Conservation (phyloP, 2,113 vertebrate species). For the Rhagologus leucostigma region DNA sequence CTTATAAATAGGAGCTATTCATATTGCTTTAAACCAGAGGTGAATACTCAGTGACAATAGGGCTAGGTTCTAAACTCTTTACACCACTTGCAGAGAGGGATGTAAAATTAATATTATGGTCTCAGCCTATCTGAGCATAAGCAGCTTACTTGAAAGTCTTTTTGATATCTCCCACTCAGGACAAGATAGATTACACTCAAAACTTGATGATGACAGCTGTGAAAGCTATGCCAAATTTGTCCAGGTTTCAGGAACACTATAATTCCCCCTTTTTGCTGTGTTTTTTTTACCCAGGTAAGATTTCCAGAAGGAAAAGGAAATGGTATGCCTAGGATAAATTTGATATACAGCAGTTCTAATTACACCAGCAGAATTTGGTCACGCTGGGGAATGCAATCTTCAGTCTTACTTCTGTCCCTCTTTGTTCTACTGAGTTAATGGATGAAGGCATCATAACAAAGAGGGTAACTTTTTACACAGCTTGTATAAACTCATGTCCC, state of each 20-base stretch:
- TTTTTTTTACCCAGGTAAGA: neutral
- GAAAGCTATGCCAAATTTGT: neutral
- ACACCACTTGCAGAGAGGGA: neutral
- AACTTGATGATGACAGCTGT: neutral
- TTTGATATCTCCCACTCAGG: neutral
- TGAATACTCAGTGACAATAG: neutral
- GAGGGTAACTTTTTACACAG: neutral
- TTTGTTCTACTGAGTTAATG: neutral
- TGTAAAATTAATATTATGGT: neutral
- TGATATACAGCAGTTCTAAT: neutral
- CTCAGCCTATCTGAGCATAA: neutral
- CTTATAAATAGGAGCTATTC: neutral
- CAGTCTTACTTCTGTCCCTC: neutral
- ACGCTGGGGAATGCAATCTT: neutral
- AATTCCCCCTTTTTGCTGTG: accelerated
- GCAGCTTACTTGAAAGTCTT: neutral
- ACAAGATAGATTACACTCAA: neutral
- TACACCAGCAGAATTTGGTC: neutral
- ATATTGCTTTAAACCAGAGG: neutral
- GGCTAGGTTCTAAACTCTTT: neutral
- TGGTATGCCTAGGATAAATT: neutral
- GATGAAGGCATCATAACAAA: neutral
- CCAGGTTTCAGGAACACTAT: neutral
- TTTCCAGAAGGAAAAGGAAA: neutral
- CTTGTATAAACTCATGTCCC: neutral